Evolutionary conservation across 2,113 vertebrate genomes (phyloP).

Genomic region (Arenaria interpres): DNA sequence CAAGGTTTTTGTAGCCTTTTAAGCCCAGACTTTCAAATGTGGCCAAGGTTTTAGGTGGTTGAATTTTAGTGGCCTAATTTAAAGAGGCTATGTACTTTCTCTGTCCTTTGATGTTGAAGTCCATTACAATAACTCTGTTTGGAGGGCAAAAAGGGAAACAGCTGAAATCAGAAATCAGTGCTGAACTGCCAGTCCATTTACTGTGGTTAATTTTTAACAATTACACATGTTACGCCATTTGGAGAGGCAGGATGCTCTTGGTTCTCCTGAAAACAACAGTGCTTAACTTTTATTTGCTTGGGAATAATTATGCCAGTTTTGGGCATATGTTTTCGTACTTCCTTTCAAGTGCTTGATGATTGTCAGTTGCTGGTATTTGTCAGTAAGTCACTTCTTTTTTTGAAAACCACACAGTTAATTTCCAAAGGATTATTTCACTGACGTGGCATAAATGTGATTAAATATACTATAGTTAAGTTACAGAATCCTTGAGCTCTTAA

Average conservation of each 20-base stretch:
- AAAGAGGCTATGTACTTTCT: neutral
- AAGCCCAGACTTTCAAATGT: neutral
- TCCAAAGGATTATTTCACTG: neutral
- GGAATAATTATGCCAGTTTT: neutral
- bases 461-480: constrained; percentile 17
- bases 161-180: neutral
- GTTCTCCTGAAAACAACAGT: neutral
- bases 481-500: constrained; percentile 43
- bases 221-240: neutral
- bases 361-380: neutral
- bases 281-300: neutral
- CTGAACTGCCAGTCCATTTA: neutral
- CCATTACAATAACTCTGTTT: neutral
- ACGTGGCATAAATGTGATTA: constrained; percentile 7
- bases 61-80: neutral
- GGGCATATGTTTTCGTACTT: neutral
- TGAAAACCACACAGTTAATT: neutral
- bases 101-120: neutral
- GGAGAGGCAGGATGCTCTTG: neutral
- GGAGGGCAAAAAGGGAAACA: neutral
- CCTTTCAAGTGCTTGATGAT: neutral
- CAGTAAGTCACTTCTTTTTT: neutral
- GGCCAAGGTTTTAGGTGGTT: neutral
- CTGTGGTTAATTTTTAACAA: neutral
- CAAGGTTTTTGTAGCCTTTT: neutral